These are phyloP conservation scores for Mesopsocus fuscifrons DNA, from an alignment of 2,888 invertebrate species.

Conservation along the genomic window DNA sequence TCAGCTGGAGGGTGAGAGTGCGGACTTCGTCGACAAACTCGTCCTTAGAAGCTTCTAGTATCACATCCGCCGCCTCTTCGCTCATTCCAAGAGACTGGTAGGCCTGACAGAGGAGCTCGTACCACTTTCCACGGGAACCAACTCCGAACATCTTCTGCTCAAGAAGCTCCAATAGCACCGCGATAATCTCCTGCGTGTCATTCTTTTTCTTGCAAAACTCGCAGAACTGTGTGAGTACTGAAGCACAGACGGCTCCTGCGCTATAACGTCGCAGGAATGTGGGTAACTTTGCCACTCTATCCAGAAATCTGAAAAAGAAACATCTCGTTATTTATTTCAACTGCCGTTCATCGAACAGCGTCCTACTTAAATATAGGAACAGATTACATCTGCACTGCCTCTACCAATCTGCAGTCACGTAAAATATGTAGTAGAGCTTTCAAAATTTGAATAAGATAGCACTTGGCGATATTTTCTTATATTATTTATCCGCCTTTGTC, in stretches of 20 bases:
- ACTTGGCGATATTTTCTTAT: too few relatives aligned
- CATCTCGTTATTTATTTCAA: too few relatives aligned
- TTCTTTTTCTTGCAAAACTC: conserved; percentile 25
- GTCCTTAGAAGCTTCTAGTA: conserved; percentile 27
- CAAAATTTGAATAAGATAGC: too few relatives aligned
- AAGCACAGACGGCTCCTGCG: conserved; percentile 28
- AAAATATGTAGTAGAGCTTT: too few relatives aligned
- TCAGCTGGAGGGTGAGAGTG: conserved; percentile 12
- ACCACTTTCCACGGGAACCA: conserved; percentile 33
- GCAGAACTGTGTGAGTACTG: conserved; percentile 26
- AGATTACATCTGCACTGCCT: too few relatives aligned
- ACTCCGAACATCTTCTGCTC: conserved; percentile 28
- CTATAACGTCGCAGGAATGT: conserved; percentile 37
- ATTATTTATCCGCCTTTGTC: too few relatives aligned
- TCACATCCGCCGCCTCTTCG: conserved; percentile 27
- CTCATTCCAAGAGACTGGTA: conserved; percentile 31
- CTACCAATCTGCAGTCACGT: too few relatives aligned
- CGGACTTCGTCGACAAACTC: conserved; percentile 13
- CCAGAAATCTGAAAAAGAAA: conserved; percentile 11
- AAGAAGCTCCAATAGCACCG: conserved; percentile 32
- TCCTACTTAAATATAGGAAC: too few relatives aligned
- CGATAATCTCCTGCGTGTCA: conserved; percentile 24
- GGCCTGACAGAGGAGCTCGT: conserved; percentile 40
- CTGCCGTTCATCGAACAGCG: too few relatives aligned
- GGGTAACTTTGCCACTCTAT: conserved; percentile 24